phyloP scores from a whole-genome alignment of 2,113 vertebrate genomes.

The Hypomesus transpacificus region DNA sequence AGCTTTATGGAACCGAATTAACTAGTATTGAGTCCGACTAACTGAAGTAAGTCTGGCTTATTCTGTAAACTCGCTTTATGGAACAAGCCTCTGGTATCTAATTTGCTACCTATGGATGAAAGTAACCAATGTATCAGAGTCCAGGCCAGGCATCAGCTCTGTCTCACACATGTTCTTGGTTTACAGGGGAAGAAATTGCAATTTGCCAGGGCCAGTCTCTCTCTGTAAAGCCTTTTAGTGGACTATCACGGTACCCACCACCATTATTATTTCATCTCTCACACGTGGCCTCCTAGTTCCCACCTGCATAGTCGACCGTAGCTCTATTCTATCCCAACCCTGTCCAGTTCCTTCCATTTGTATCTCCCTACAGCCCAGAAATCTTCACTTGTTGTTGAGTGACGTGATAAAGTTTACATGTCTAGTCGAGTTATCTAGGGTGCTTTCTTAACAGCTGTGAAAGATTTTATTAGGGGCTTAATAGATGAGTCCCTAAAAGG shows the following conservation, averaged over 20 bases:
- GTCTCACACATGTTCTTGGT: constrained; percentile 51
- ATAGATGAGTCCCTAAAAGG: too few species aligned
- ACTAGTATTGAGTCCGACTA: too few species aligned
- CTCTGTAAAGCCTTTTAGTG: constrained; percentile 16
- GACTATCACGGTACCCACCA: constrained; percentile 46
- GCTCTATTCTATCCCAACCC: not conserved
- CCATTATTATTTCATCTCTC: constrained; percentile 43
- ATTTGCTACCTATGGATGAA: not conserved
- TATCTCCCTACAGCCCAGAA: not conserved
- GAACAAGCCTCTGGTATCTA: too few species aligned
- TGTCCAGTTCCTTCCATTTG: not conserved
- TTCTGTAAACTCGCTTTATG: too few species aligned
- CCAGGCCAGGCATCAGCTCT: not conserved
- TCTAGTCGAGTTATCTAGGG: too few species aligned
- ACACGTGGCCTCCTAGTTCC: constrained; percentile 49
- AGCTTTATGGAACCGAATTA: too few species aligned
- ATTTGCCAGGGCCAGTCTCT: not conserved
- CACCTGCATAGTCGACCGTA: constrained; percentile 24
- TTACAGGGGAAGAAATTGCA: constrained; percentile 21
- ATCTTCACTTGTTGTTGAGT: not conserved
- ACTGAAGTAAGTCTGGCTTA: too few species aligned
- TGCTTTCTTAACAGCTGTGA: too few species aligned
- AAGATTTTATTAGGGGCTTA: too few species aligned
- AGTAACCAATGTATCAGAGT: not conserved
- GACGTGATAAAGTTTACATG: too few species aligned